phyloP scores from a whole-genome alignment of 2,797 vertebrate species.

The Propithecus perrieri region DNA sequence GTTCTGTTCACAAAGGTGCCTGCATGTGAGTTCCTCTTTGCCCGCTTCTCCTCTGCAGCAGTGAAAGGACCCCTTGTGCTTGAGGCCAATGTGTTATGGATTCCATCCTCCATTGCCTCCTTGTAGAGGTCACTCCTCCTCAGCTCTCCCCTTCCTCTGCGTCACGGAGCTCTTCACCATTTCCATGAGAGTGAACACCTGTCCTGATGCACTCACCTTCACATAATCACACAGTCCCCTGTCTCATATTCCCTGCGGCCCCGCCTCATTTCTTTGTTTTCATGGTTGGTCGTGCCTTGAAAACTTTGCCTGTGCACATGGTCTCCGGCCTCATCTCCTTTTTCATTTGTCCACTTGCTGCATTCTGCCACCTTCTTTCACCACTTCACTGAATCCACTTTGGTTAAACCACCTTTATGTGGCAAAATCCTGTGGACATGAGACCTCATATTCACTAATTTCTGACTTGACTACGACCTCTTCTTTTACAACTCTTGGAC shows the following conservation, averaged over 20 bases:
- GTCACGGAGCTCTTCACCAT: accelerated
- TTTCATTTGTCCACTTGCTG: neutral
- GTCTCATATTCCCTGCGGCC: neutral
- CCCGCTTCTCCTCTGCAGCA: neutral
- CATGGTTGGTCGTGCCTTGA: neutral
- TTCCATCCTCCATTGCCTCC: accelerated
- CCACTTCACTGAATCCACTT: neutral
- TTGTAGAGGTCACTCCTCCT: neutral
- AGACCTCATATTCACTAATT: neutral
- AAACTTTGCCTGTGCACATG: accelerated
- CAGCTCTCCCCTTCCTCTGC: accelerated
- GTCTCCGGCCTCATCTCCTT: accelerated
- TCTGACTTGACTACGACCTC: neutral
- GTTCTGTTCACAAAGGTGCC: accelerated
- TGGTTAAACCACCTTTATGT: neutral
- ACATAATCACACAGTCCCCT: accelerated
- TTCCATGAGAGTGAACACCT: neutral
- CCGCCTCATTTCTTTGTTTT: neutral
- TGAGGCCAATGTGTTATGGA: no score
- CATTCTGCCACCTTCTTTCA: neutral
- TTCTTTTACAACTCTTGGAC: neutral
- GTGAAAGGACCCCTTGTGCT: neutral
- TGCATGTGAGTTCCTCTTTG: accelerated
- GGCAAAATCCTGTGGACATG: neutral
- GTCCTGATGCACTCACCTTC: neutral